These are phyloP conservation scores for Drosophila kambysellisi DNA, from an alignment of 2,888 invertebrate genomes.

Conservation along the genomic window DNA sequence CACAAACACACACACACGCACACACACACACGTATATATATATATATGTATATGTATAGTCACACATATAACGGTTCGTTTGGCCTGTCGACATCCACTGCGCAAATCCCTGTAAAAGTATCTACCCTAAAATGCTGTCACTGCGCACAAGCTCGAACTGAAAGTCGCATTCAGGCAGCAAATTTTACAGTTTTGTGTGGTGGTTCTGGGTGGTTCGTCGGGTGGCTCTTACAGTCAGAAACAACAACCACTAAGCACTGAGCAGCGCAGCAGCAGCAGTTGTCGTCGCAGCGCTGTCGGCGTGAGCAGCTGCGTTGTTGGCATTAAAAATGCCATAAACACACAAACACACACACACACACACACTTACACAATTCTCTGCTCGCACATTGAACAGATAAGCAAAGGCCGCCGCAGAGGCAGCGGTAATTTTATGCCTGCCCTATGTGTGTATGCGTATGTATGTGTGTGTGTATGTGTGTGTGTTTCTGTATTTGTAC, in stretches of 20 bases:
- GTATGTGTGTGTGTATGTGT: neutral
- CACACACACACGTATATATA: conserved; percentile 1
- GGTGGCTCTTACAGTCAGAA: conserved; percentile 36
- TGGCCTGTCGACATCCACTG: conserved; percentile 77
- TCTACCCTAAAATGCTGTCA: conserved; percentile 84
- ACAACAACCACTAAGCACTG: conserved; percentile 62
- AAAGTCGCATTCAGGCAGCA: conserved; percentile 59
- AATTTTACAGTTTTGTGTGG: conserved; percentile 49
- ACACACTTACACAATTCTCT: conserved; percentile 6
- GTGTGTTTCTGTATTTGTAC: conserved; percentile 27
- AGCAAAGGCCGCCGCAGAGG: conserved; percentile 44
- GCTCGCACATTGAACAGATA: conserved; percentile 45
- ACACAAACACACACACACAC: conserved; percentile 30
- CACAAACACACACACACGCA: conserved; percentile 18
- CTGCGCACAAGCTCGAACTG: conserved; percentile 82
- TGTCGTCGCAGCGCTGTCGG: conserved; percentile 47
- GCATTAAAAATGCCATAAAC: conserved; percentile 73
- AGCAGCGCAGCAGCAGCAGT: conserved; percentile 9
- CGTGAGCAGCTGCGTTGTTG: conserved; percentile 60
- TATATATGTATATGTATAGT: conserved; percentile 14
- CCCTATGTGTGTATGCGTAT: neutral
- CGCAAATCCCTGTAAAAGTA: conserved; percentile 84
- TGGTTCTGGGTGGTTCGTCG: conserved; percentile 41
- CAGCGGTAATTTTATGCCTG: conserved; percentile 65
- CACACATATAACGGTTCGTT: conserved; percentile 52